Conservation (phyloP, 2,888 invertebrate species). For the Agapostemon virescens region DNA sequence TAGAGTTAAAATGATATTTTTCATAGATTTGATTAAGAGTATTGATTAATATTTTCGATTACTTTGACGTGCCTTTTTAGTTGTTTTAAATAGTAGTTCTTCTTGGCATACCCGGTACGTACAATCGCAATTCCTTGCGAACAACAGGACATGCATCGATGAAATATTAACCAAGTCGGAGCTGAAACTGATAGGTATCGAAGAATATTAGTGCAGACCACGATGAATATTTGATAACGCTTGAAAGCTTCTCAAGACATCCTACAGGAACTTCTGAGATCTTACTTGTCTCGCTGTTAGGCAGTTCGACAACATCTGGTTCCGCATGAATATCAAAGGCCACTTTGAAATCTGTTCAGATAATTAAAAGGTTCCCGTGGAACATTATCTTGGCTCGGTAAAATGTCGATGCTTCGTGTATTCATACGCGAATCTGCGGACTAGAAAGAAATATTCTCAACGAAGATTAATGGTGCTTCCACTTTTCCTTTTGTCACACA, state of each 20-base stretch:
- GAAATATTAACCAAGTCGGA: slow-evolving; percentile 23
- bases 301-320: slow-evolving; percentile 7
- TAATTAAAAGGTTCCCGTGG: background rate
- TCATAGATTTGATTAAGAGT: too few relatives aligned
- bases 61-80: too few relatives aligned
- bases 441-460: background rate
- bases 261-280: background rate
- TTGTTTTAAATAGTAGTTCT: too few relatives aligned
- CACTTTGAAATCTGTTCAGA: background rate
- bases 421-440: background rate
- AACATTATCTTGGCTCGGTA: background rate
- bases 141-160: background rate
- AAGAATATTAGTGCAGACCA: slow-evolving; percentile 33
- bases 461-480: background rate
- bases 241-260: slow-evolving; percentile 43
- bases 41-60: too few relatives aligned
- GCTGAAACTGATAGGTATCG: slow-evolving; percentile 18
- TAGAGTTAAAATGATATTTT: too few relatives aligned
- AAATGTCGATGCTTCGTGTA: background rate
- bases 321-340: background rate
- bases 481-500: background rate
- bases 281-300: background rate
- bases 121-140: background rate
- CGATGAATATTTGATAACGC: slow-evolving; percentile 42
- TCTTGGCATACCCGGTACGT: background rate